Base-by-base conservation (phyloP, 2,888 invertebrate genomes). In the Belgica antarctica region DNA sequence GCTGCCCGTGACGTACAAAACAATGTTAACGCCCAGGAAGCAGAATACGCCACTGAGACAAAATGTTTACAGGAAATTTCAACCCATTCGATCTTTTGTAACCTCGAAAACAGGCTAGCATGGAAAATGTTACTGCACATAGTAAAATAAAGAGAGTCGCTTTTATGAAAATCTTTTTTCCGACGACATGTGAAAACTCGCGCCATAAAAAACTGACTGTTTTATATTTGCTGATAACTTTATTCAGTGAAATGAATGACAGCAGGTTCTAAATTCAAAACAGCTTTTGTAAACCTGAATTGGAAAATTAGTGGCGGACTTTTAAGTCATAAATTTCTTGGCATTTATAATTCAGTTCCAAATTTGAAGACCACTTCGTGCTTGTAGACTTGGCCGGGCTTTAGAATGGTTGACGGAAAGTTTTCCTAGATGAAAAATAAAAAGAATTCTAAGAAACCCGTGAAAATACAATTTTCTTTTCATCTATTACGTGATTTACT, bases 351-450 rank as follows among this genome's bases (percentile, higher is more conserved):
- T n/a, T n/a, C n/a, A n/a, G n/a, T 10, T 68, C 89, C 89, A 77
- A 89, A 94, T 80, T 87, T 90, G 77, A 89, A 92, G 71, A 86
- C 85, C 46, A 89, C 87, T 72, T 81, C 83, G 75, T 92, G 91
- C 22, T 82, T 78, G 76, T 93, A 93, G 1, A 82, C 81, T 74
- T 89, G 83, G 1, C 88, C 89, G 10, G 92, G 92, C 74, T 86
- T 84, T 59, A 92, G 75, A 62, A 91, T 82, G 3, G 87, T 84
- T 71, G 85, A 85, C 1, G 93, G 93, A 74, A 93, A 94, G 74
- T 88, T 87, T 74, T 79, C 79, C 88, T 90, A 82, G 66, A 85
- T 85, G 17, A 36, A 62, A 36, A 19, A 70, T n/a, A 71, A 24
- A 25, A 61, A 69, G 15, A 22, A n/a, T 41, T 68, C 52, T 19